Percentiles rank a stretch among this genome's conserved stretches.
These are phyloP conservation scores for Helogale parvula DNA, from an alignment of 2,113 vertebrate species.

Conservation along the genomic window DNA sequence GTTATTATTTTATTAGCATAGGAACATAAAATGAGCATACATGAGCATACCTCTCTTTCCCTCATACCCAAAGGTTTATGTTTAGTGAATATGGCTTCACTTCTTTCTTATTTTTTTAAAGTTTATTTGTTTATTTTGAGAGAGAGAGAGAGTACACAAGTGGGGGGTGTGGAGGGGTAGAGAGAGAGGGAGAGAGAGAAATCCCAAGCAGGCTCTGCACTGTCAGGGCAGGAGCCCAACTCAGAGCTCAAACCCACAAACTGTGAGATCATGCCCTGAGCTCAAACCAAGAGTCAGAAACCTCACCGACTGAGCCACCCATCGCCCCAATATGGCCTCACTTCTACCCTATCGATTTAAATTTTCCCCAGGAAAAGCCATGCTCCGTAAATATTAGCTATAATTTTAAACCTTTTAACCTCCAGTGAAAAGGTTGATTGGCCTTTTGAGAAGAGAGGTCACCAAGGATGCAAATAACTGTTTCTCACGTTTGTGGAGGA, in stretches of 20 bases:
- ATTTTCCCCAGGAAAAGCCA: neutral
- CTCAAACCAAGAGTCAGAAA: no score
- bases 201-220: no score
- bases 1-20: neutral
- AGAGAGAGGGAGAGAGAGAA: no score
- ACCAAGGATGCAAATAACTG: neutral
- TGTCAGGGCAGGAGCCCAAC: no score
- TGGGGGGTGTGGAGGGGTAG: no score
- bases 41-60: neutral
- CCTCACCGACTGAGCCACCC: no score
- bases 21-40: neutral
- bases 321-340: neutral
- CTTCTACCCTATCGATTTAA: neutral
- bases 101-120: neutral
- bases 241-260: no score
- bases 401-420: conserved; percentile 29
- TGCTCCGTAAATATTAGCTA: neutral
- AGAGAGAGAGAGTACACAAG: no score
- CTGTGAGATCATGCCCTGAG: no score
- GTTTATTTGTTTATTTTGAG: no score
- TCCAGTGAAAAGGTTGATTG: neutral
- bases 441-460: neutral
- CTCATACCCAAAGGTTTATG: neutral
- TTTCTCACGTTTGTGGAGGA: neutral
- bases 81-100: conserved; percentile 7